These are phyloP conservation scores for Dromaius novaehollandiae DNA, from an alignment of 2,113 vertebrate species.

Conservation along the genomic window DNA sequence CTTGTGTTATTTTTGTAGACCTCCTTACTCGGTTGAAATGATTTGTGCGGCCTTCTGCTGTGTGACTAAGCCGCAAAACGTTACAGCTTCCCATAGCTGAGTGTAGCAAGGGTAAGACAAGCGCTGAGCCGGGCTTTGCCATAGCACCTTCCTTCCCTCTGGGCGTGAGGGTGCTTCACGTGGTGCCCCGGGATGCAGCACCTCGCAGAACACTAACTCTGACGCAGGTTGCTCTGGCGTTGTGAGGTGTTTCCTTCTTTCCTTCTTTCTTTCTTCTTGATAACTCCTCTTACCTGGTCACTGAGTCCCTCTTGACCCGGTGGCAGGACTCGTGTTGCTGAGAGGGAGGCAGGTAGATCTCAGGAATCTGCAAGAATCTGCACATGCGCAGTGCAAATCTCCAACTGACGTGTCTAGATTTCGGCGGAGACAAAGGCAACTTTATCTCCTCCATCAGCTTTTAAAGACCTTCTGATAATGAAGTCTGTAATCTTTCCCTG, in stretches of 20 bases:
- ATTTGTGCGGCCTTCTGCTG: neutral
- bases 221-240: fast-evolving
- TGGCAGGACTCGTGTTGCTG: neutral
- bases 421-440: neutral
- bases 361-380: neutral
- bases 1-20: constrained; percentile 28
- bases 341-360: neutral
- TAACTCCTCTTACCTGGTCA: neutral
- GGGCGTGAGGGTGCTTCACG: neutral
- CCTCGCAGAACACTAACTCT: fast-evolving
- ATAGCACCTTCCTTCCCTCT: neutral
- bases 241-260: neutral
- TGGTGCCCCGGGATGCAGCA: neutral
- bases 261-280: neutral
- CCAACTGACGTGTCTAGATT: neutral
- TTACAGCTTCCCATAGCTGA: neutral
- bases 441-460: neutral
- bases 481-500: constrained; percentile 4
- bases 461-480: constrained; percentile 9
- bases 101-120: neutral
- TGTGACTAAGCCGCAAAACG: neutral
- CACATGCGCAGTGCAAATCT: neutral
- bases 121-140: neutral
- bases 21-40: constrained; percentile 20
- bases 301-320: neutral